These are phyloP conservation scores for Neodiprion virginianus DNA, from an alignment of 1,140 invertebrate species.

Conservation along the genomic window DNA sequence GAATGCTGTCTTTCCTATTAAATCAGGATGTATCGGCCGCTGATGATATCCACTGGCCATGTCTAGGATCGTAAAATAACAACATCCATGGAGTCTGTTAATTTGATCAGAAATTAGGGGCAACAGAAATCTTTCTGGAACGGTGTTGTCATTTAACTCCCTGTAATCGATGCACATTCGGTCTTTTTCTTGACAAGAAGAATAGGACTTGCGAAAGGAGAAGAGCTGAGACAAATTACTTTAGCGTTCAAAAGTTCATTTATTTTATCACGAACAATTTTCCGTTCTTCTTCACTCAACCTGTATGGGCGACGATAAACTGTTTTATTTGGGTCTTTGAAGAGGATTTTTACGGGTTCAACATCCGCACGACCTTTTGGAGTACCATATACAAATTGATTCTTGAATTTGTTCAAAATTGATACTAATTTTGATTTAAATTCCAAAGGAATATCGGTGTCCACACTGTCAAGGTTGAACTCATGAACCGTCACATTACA, in stretches of 20 bases:
- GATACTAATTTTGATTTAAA: not conserved
- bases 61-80: constrained; percentile 29
- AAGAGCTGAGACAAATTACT: constrained; percentile 35
- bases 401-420: not conserved
- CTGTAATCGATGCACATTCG: constrained; percentile 57
- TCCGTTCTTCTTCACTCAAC: constrained; percentile 19
- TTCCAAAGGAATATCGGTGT: not conserved
- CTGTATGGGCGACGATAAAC: constrained; percentile 23
- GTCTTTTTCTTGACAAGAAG: constrained; percentile 53
- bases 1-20: constrained; percentile 51
- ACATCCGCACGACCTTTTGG: not conserved
- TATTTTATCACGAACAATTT: constrained; percentile 25
- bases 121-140: constrained; percentile 52
- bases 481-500: not conserved
- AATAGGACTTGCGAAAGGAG: constrained; percentile 47
- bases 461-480: not conserved
- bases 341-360: constrained; percentile 18
- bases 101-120: constrained; percentile 57
- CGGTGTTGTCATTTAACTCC: constrained; percentile 49
- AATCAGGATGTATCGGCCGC: constrained; percentile 17
- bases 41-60: constrained; percentile 23
- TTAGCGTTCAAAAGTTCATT: constrained; percentile 2
- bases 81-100: constrained; percentile 40
- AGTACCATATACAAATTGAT: not conserved
- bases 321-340: constrained; percentile 24